Percentiles rank a stretch among this genome's conserved stretches.
Evolutionary conservation across 1,140 invertebrate species (phyloP).

Genomic region (Diabrotica virgifera): DNA sequence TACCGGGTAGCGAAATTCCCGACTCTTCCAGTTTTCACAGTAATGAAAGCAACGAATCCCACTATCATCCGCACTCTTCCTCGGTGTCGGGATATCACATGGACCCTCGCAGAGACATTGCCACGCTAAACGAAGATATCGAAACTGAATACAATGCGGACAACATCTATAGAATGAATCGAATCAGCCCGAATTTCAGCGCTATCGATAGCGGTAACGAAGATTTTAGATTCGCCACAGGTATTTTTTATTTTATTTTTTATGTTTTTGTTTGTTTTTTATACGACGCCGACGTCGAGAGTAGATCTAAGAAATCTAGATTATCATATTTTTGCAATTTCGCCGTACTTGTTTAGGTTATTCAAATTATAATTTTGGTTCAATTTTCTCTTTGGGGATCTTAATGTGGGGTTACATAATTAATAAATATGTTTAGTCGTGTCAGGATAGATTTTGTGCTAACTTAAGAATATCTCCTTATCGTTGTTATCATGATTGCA

Average conservation of each 20-base stretch:
- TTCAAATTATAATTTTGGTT: no score
- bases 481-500: no score
- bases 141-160: conserved; percentile 70
- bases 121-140: conserved; percentile 66
- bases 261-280: conserved; percentile 22
- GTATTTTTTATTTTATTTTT: conserved; percentile 39
- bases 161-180: conserved; percentile 60
- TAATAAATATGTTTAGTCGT: no score
- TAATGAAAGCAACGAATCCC: conserved; percentile 82
- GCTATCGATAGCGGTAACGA: conserved; percentile 64
- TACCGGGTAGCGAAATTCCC: conserved; percentile 84
- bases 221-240: conserved; percentile 53
- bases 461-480: no score
- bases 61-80: conserved; percentile 45
- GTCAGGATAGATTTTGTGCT: no score
- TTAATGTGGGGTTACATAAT: no score
- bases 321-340: no score
- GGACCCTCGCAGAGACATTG: conserved; percentile 62
- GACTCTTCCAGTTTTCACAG: conserved; percentile 87
- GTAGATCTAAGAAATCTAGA: no score
- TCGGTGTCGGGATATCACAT: conserved; percentile 12
- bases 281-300: no score
- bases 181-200: conserved; percentile 59
- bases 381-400: no score
- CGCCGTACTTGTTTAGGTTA: no score